phyloP scores from a whole-genome alignment of 1,140 invertebrate species.

The Caenorhabditis remanei region DNA sequence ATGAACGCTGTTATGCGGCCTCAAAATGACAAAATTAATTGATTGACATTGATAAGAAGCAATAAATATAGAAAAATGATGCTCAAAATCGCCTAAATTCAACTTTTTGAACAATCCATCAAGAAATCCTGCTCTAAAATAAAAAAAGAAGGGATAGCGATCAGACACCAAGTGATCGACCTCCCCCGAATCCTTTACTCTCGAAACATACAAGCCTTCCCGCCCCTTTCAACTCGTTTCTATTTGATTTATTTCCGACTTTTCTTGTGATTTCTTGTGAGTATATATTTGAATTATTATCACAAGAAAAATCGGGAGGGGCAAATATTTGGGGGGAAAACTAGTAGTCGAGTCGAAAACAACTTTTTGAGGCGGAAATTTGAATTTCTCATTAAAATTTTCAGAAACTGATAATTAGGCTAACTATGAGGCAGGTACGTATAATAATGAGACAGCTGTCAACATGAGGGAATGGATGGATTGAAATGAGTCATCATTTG shows the following conservation, averaged over 20 bases:
- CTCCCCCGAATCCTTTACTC: neutral
- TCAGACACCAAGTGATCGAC: conserved; percentile 19
- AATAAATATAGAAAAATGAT: neutral
- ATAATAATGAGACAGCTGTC: conserved; percentile 23
- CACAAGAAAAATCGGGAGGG: no score
- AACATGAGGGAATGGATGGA: conserved; percentile 2
- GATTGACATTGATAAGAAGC: neutral
- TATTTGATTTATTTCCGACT: conserved; percentile 41
- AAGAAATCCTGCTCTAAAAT: neutral
- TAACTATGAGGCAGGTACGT: conserved; percentile 24
- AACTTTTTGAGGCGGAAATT: neutral
- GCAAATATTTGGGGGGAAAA: no score
- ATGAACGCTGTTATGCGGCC: no score
- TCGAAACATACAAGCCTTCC: neutral
- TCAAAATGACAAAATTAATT: neutral
- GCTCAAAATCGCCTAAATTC: no score
- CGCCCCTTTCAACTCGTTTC: neutral
- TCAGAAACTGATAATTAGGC: neutral
- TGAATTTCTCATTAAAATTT: neutral
- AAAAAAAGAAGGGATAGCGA: conserved; percentile 9
- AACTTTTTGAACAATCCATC: no score
- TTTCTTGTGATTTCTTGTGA: neutral
- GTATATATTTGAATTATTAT: no score
- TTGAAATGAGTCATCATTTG: neutral
- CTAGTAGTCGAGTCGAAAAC: no score